These are phyloP conservation scores for Strix aluco DNA, from an alignment of 2,113 vertebrate species.

Conservation along the genomic window DNA sequence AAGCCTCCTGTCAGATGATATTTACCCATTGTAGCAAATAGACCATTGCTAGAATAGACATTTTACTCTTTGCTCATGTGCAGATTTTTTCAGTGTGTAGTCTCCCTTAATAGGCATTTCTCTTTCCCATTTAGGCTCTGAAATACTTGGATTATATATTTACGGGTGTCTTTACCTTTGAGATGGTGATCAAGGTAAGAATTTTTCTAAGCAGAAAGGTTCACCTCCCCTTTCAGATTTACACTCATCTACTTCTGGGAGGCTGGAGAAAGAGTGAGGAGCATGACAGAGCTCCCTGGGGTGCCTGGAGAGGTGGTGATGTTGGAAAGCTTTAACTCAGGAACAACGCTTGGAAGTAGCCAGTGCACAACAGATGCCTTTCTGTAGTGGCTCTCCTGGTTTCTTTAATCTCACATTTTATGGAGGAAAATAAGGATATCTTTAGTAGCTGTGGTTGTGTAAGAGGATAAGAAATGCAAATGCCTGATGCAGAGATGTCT, in stretches of 20 bases:
- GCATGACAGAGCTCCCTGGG: not conserved
- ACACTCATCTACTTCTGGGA: not conserved
- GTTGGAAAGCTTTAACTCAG: not conserved
- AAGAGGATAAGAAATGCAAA: not conserved
- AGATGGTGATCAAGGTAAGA: conserved; percentile 98
- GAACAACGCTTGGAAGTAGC: not conserved
- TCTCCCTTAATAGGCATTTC: not conserved
- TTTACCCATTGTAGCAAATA: not conserved
- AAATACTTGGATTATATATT: conserved; percentile 98
- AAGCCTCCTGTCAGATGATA: not conserved
- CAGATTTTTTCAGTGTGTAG: not conserved
- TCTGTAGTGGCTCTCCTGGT: not conserved
- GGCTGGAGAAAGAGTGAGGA: not conserved
- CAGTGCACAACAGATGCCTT: not conserved
- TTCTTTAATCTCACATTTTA: not conserved
- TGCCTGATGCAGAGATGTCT: not conserved
- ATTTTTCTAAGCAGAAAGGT: not conserved
- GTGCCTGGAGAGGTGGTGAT: not conserved
- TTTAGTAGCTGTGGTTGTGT: not conserved
- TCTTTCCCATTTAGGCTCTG: conserved; percentile 79
- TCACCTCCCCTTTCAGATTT: not conserved
- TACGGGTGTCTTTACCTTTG: conserved; percentile 97
- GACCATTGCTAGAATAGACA: not conserved
- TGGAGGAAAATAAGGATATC: not conserved
- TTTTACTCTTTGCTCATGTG: not conserved